phyloP scores from a whole-genome alignment of 2,888 invertebrate species.

The Agrotis exclamationis region DNA sequence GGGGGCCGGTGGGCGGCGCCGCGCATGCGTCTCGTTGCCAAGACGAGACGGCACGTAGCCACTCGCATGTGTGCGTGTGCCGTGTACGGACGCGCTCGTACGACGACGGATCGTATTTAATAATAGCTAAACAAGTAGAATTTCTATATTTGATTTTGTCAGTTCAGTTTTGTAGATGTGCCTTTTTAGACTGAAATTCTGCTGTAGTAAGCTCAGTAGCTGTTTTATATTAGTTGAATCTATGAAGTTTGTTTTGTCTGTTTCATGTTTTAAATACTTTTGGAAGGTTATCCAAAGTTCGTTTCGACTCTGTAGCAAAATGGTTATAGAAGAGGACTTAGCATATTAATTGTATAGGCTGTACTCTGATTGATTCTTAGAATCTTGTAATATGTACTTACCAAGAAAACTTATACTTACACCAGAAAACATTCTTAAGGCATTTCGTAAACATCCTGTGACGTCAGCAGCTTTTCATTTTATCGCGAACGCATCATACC shows the following conservation, averaged over 20 bases:
- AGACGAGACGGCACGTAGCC: conserved; percentile 92
- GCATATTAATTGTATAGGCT: background rate
- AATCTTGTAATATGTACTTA: background rate
- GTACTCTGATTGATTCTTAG: background rate
- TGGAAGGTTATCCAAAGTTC: background rate
- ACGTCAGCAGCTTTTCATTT: conserved; percentile 75
- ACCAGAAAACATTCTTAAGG: conserved; percentile 26
- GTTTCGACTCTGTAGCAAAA: conserved; percentile 6
- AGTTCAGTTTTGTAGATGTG: conserved; percentile 40
- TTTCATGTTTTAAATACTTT: conserved; percentile 23
- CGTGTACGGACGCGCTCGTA: conserved; percentile 47
- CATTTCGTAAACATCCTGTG: conserved; percentile 66
- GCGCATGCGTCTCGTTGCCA: conserved; percentile 92
- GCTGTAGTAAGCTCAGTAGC: background rate
- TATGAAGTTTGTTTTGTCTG: background rate
- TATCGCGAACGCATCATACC: conserved; percentile 71
- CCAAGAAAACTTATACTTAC: conserved; percentile 39
- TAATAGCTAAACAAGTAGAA: conserved; percentile 68
- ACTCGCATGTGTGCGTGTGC: conserved; percentile 77
- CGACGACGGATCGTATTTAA: conserved; percentile 62
- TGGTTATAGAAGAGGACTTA: background rate
- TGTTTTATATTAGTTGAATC: background rate
- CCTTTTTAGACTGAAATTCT: conserved; percentile 20
- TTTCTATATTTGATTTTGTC: conserved; percentile 63
- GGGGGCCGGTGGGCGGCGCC: conserved; percentile 87